Evolutionary conservation across 2,888 invertebrate species (phyloP).

Genomic region (Leptinotarsa juncta): DNA sequence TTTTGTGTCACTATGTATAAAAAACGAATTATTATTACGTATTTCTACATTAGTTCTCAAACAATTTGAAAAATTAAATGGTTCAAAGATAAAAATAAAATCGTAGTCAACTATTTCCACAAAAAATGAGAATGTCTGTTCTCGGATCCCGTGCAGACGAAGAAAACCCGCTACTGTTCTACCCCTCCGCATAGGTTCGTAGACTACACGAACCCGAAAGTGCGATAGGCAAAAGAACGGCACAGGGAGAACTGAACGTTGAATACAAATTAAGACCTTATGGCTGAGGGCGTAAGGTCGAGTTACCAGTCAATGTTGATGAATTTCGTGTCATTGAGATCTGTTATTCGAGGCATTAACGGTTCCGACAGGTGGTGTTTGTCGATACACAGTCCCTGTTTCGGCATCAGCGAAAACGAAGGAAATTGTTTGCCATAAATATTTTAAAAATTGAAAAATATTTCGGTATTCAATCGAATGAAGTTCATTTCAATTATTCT

Average conservation of each 20-base stretch:
- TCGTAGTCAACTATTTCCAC: too few relatives aligned
- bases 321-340: conserved; percentile 19
- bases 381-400: conserved; percentile 21
- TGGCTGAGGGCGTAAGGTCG: conserved; percentile 5
- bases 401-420: conserved; percentile 13
- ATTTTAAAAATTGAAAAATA: not conserved
- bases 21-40: too few relatives aligned
- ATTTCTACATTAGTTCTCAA: too few relatives aligned
- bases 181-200: conserved; percentile 19
- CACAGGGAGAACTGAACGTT: conserved; percentile 11
- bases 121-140: not conserved
- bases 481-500: not conserved
- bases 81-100: too few relatives aligned
- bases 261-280: conserved; percentile 18
- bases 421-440: not conserved
- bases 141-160: not conserved
- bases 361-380: conserved; percentile 40
- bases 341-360: conserved; percentile 21
- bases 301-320: not conserved
- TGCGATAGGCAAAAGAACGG: not conserved
- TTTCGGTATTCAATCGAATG: not conserved
- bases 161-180: conserved; percentile 19
- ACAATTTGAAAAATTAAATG: too few relatives aligned
- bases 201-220: conserved; percentile 14
- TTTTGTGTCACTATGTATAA: too few relatives aligned